A percentile compares a stretch with the other conserved stretches of the same genome.
Conservation (phyloP, 2,797 vertebrate genomes). For the Hapalemur alaotrensis region DNA sequence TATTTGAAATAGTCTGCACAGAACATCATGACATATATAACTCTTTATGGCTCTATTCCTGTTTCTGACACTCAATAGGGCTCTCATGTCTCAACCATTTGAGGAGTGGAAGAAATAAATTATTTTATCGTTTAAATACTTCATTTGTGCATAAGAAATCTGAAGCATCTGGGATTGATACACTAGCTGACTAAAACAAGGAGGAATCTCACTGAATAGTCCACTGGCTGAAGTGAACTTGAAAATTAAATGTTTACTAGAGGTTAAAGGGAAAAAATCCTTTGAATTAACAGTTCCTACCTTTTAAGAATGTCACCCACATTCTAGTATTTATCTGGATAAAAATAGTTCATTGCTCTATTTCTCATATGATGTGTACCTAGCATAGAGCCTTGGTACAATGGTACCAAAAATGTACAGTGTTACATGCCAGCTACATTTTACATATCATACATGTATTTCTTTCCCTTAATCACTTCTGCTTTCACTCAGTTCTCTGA, state of each 20-base stretch:
- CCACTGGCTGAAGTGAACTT: not conserved
- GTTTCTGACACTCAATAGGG: not conserved
- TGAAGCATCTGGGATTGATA: not conserved
- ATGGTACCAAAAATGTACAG: not conserved
- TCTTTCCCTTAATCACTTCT: not conserved
- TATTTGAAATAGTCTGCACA: not conserved
- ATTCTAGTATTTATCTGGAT: not conserved
- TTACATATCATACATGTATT: not conserved
- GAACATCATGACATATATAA: not conserved
- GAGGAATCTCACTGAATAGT: not conserved
- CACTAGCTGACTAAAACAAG: not conserved
- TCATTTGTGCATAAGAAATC: not conserved
- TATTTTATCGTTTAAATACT: not conserved
- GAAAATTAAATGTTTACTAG: not conserved
- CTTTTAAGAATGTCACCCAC: not conserved
- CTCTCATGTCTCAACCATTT: not conserved
- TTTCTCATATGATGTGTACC: not conserved
- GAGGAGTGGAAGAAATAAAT: not conserved
- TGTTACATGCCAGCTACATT: not conserved
- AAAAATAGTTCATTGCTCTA: not conserved
- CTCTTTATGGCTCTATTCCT: not conserved
- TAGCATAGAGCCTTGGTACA: not conserved
- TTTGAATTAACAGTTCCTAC: not conserved
- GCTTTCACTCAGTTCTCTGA: constrained; percentile 4
- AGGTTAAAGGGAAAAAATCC: not conserved